Conservation (phyloP, 64 coral and sea anemone genomes). For the Porites lutea region DNA sequence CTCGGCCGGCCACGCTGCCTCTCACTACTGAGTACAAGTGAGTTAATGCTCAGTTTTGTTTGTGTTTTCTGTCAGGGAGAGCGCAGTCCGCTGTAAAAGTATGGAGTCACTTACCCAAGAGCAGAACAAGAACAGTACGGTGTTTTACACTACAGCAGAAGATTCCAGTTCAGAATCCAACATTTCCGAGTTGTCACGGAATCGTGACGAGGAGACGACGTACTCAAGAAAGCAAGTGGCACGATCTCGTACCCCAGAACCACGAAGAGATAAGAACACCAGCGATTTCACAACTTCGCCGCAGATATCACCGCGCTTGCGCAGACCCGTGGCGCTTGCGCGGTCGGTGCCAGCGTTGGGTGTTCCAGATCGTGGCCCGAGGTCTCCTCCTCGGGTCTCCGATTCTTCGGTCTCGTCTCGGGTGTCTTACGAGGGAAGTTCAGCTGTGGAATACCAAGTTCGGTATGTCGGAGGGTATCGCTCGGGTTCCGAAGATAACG, state of each 20-base stretch:
- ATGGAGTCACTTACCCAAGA: constrained; percentile 47
- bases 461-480: constrained; percentile 64
- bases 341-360: neutral
- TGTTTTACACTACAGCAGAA: constrained; percentile 8
- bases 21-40: neutral
- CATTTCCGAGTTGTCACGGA: constrained; percentile 16
- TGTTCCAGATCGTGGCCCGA: neutral
- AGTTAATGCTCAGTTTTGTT: neutral
- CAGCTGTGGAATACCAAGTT: constrained; percentile 36
- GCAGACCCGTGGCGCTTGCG: neutral
- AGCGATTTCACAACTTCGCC: constrained; percentile 11
- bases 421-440: constrained; percentile 49
- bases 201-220: constrained; percentile 4
- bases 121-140: neutral
- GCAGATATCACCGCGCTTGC: neutral
- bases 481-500: constrained; percentile 29
- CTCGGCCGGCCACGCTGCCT: too few species aligned
- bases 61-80: neutral
- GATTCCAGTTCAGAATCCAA: constrained; percentile 48
- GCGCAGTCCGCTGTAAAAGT: constrained; percentile 7
- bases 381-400: neutral
- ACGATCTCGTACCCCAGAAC: constrained; percentile 28
- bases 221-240: neutral
- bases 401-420: constrained; percentile 5
- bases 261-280: neutral